Percentiles rank a stretch among this genome's conserved stretches.
phyloP scores from a whole-genome alignment of 2,113 vertebrate species.

The Xiphophorus maculatus region DNA sequence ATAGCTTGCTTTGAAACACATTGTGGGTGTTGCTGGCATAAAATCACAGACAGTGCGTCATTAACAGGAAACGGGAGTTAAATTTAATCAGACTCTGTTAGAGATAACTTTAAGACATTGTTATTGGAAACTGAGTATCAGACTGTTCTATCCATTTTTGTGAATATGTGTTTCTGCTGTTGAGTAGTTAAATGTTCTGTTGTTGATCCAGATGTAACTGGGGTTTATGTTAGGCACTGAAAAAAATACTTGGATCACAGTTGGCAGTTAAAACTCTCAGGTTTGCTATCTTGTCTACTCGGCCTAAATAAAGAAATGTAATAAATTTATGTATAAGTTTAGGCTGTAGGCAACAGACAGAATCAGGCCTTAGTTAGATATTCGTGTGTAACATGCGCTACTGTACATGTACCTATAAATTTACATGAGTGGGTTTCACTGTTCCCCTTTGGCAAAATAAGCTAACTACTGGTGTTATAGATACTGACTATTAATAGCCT shows the following conservation, averaged over 20 bases:
- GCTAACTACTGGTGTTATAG: constrained; percentile 27
- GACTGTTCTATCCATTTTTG: too few species aligned
- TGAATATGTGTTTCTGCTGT: not conserved
- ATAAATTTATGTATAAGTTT: constrained; percentile 21
- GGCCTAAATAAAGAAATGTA: constrained; percentile 11
- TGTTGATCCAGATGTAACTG: constrained; percentile 35
- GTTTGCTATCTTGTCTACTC: not conserved
- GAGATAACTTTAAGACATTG: too few species aligned
- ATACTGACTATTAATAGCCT: constrained; percentile 33
- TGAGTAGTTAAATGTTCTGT: constrained; percentile 7
- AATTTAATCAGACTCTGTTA: too few species aligned
- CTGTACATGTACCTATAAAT: constrained; percentile 32
- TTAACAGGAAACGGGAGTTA: too few species aligned
- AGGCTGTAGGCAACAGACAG: constrained; percentile 31
- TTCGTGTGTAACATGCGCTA: constrained; percentile 42
- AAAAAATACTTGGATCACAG: constrained; percentile 16
- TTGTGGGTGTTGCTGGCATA: too few species aligned
- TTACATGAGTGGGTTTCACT: constrained; percentile 35
- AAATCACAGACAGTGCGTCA: too few species aligned
- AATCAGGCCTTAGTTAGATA: constrained; percentile 62
- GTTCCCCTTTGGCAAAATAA: constrained; percentile 40
- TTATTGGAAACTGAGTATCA: too few species aligned
- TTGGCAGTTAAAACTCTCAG: constrained; percentile 5
- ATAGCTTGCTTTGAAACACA: too few species aligned
- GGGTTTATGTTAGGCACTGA: constrained; percentile 10